Evolutionary conservation across 2,113 vertebrate species (phyloP).

Genomic region (Pseudorhombus dupliciocellatus): DNA sequence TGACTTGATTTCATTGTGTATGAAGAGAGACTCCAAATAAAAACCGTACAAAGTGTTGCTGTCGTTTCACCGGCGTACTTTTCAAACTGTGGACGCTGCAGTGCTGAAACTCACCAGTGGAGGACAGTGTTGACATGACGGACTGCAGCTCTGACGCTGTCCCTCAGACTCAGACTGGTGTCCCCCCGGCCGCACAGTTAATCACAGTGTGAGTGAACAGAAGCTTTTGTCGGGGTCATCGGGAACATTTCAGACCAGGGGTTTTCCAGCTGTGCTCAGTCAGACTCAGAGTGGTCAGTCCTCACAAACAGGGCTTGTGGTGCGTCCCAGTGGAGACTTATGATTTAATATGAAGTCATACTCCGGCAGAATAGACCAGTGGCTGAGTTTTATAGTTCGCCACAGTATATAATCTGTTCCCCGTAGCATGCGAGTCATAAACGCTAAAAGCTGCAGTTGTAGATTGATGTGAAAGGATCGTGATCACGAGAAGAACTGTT

Average conservation of each 20-base stretch:
- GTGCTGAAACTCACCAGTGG: neutral
- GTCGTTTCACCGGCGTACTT: too few relatives aligned
- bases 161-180: conserved; percentile 1
- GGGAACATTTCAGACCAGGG: conserved; percentile 6
- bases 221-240: conserved; percentile 19
- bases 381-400: neutral
- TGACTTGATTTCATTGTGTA: neutral
- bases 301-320: conserved; percentile 10
- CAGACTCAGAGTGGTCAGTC: conserved; percentile 14
- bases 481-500: too few relatives aligned
- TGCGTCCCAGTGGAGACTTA: too few relatives aligned
- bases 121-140: neutral
- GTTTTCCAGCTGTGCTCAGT: conserved; percentile 23
- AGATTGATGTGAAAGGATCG: too few relatives aligned
- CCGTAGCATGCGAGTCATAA: neutral
- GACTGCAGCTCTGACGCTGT: neutral
- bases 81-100: neutral
- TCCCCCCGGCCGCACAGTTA: conserved; percentile 13
- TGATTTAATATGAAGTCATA: conserved; percentile 12
- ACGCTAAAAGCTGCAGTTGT: too few relatives aligned
- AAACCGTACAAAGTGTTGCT: too few relatives aligned
- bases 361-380: neutral
- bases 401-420: neutral
- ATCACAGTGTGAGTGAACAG: conserved; percentile 23
- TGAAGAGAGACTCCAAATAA: conserved; percentile 8